phyloP scores from a whole-genome alignment of 2,797 vertebrate species.

The Tragopan temminckii region DNA sequence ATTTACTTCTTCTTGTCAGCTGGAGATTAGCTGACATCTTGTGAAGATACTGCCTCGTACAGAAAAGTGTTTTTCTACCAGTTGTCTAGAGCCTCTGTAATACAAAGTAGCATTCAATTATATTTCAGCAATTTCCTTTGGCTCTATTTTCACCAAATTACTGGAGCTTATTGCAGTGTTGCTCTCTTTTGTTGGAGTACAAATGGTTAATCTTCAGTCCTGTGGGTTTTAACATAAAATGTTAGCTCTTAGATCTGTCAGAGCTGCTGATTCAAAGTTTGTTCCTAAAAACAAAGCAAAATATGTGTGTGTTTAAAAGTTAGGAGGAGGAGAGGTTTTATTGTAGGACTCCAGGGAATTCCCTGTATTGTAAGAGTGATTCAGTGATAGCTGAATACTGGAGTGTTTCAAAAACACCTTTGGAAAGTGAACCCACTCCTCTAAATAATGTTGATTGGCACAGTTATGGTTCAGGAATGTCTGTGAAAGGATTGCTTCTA shows the following conservation, averaged over 20 bases:
- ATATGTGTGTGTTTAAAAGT: background rate
- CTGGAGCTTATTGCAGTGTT: background rate
- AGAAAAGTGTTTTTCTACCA: background rate
- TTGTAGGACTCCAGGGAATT: constrained; percentile 43
- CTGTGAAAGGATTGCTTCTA: constrained; percentile 13
- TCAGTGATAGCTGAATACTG: constrained; percentile 61
- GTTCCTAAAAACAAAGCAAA: constrained; percentile 50
- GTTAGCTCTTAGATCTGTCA: constrained; percentile 39
- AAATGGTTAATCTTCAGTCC: constrained; percentile 53
- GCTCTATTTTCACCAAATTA: constrained; percentile 18
- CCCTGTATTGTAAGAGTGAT: constrained; percentile 33
- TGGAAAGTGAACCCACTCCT: constrained; percentile 28
- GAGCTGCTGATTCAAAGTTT: constrained; percentile 37
- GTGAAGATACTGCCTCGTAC: background rate
- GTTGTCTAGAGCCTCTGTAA: background rate
- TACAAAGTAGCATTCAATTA: background rate
- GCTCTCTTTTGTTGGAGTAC: background rate
- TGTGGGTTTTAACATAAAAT: constrained; percentile 30
- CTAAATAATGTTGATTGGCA: constrained; percentile 53
- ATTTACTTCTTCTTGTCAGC: background rate
- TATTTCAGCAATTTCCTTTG: background rate
- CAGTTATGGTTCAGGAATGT: constrained; percentile 43
- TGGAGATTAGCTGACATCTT: background rate
- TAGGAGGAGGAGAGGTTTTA: constrained; percentile 32
- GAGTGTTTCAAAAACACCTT: constrained; percentile 74